Evolutionary conservation across 2,888 invertebrate genomes (phyloP), one percentile per base, ranked within the genome.

Genomic region (Rugalucina vietnamica): DNA sequence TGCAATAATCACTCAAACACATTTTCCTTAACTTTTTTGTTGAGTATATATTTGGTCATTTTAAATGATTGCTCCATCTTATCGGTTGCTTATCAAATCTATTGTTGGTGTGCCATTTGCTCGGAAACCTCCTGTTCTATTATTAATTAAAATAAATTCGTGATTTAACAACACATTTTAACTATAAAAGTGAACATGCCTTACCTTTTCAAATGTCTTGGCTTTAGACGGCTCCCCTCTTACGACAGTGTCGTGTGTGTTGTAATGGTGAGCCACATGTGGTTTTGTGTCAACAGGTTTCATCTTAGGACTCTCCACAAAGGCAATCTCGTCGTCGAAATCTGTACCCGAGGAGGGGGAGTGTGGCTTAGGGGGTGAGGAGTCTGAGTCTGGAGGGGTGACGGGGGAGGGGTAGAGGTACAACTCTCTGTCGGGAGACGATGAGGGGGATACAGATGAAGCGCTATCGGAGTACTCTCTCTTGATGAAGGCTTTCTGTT

Each of bases 351-450:
- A 93, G 18, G 93, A 93, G 0, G 94, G 94, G 2, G 94, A 94
- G 71, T 92, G 92, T 21, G 94, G 94, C 76, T 93, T 92, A 8
- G 94, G 94, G 27, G 94, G 94, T 1, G 94, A 94, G 8, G 92
- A 91, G 75, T 93, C 93, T 0, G 92, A 92, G 72, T 93, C 94
- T 8, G 94, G 93, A 0, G 94, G 93, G 0, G 93, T 93, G 29
- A 93, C 93, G 0, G 94, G 94, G 1, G 93, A 93, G 5, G 94
- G 93, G 86, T 92, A 94, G 69, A 91, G 90, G 85, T 93, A 93
- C 8, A 91, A 82, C 29, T 93, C 92, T 71, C 91, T 86, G 72
- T 93, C 93, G 1, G 93, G 92, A 8, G 93, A 93, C 0, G 93
- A 93, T 0, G 92, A 91, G 1, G 93, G 92, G 0, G 93, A 92